These are phyloP conservation scores for Rapana venosa DNA, from an alignment of 2,888 invertebrate genomes.

Conservation along the genomic window DNA sequence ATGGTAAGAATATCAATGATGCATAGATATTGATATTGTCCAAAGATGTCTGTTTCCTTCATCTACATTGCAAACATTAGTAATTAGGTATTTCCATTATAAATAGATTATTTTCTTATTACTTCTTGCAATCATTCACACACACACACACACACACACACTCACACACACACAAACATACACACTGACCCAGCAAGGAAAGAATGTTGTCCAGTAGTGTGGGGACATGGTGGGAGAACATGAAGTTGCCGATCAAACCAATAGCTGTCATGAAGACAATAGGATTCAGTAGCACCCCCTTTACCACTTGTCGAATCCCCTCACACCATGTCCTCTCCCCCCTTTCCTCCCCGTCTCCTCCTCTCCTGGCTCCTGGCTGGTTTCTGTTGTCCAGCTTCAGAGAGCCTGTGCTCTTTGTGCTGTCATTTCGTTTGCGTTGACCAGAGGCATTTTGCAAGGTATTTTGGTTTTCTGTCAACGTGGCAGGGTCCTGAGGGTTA, in stretches of 20 bases:
- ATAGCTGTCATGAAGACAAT: slow-evolving; percentile 94
- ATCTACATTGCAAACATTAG: no score
- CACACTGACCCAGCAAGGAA: slow-evolving; percentile 81
- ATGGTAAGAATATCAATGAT: no score
- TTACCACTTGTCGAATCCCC: slow-evolving; percentile 62
- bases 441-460: neutral
- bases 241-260: slow-evolving; percentile 90
- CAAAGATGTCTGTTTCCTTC: no score
- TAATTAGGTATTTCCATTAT: no score
- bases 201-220: slow-evolving; percentile 86
- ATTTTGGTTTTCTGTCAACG: neutral
- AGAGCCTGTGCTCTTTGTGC: slow-evolving; percentile 11
- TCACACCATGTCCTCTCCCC: slow-evolving; percentile 35
- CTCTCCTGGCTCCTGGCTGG: neutral
- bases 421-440: neutral
- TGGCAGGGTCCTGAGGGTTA: neutral
- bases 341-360: neutral
- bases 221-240: slow-evolving; percentile 89
- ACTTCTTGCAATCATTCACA: no score
- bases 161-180: neutral
- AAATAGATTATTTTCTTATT: no score
- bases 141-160: slow-evolving; percentile 5
- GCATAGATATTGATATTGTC: no score
- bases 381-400: neutral
- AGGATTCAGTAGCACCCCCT: slow-evolving; percentile 88